Evolutionary conservation across 2,113 vertebrate genomes (phyloP).

Genomic region (Microtus richardsoni): DNA sequence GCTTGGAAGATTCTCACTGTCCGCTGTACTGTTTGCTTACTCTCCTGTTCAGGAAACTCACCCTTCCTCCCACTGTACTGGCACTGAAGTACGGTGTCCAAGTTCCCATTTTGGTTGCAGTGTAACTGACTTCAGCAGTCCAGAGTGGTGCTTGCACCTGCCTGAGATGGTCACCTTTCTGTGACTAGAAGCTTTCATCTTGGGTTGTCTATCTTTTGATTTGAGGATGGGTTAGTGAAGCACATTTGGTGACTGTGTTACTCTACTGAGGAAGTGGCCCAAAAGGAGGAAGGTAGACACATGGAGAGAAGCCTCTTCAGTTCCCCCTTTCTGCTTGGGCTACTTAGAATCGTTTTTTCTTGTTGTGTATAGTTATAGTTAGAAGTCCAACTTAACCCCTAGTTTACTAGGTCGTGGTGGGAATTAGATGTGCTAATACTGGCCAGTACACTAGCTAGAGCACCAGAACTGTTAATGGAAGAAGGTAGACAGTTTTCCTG

Average conservation of each 20-base stretch:
- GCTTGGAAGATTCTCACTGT: not conserved
- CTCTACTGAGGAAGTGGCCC: not conserved
- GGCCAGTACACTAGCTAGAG: not conserved
- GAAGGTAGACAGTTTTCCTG: not conserved
- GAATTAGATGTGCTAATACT: not conserved
- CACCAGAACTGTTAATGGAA: not conserved
- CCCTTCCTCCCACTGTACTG: not conserved
- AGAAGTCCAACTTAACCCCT: not conserved
- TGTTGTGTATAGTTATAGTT: not conserved
- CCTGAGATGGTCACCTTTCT: not conserved
- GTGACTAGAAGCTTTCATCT: not conserved
- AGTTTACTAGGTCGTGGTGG: not conserved
- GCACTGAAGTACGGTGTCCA: not conserved
- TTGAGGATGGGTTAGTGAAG: not conserved
- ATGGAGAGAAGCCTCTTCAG: not conserved
- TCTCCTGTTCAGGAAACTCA: not conserved
- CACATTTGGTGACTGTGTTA: not conserved
- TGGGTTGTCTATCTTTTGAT: not conserved
- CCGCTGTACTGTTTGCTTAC: not conserved
- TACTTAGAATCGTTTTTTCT: not conserved
- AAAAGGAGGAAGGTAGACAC: not conserved
- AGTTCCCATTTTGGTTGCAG: not conserved
- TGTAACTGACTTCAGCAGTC: not conserved
- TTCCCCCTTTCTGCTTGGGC: not conserved
- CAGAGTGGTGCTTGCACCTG: not conserved